phyloP scores from a whole-genome alignment of 2,797 vertebrate species.

The Fringilla coelebs region DNA sequence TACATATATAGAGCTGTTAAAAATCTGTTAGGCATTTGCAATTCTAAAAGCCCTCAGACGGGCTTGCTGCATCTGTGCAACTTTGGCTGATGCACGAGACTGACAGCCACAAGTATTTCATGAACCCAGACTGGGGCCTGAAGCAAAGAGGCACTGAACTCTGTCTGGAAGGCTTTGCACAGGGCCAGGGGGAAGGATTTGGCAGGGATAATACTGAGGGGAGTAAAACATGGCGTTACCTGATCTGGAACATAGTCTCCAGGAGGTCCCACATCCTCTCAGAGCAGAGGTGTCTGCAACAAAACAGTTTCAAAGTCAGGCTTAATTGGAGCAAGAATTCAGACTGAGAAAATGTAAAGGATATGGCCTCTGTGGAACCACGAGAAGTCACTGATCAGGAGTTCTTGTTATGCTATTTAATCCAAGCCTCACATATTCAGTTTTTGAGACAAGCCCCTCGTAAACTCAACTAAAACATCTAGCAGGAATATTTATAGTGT shows the following conservation, averaged over 20 bases:
- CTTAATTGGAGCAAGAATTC: neutral
- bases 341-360: neutral
- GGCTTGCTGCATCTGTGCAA: neutral
- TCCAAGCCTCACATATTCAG: neutral
- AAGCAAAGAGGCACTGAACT: neutral
- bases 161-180: neutral
- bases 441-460: neutral
- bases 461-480: neutral
- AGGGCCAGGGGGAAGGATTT: neutral
- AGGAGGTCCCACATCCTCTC: neutral
- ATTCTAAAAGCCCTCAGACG: neutral
- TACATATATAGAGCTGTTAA: neutral
- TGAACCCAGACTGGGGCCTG: neutral
- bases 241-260: neutral
- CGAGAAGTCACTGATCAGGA: neutral
- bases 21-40: neutral
- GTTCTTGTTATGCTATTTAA: neutral
- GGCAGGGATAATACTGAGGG: neutral
- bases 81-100: neutral
- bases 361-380: neutral
- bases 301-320: neutral
- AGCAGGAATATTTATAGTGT: neutral
- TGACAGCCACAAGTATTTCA: neutral
- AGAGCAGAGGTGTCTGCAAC: neutral
- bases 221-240: neutral